Percentiles rank a stretch among this genome's conserved stretches.
These are phyloP conservation scores for Steinernema khuongi DNA, from an alignment of 1,140 invertebrate species.

Conservation along the genomic window DNA sequence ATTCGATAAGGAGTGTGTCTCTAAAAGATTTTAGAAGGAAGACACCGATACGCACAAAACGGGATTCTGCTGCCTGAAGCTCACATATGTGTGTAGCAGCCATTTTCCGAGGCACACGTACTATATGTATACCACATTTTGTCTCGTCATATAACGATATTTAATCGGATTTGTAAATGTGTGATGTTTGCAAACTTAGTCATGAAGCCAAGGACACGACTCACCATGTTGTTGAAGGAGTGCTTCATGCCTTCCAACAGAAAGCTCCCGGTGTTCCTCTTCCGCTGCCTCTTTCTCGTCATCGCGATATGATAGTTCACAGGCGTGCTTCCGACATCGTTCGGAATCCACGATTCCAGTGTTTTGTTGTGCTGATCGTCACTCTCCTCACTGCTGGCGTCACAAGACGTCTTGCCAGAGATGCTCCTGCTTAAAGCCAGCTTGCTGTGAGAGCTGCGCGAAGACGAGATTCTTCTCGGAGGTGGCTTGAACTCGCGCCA, in stretches of 20 bases:
- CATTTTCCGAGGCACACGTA: too few relatives aligned
- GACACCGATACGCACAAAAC: neutral
- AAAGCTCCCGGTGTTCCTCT: neutral
- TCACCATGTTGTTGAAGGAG: neutral
- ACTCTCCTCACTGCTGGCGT: constrained; percentile 17
- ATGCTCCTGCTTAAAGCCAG: constrained; percentile 4
- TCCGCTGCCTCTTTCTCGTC: neutral
- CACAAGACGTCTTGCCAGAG: constrained; percentile 12
- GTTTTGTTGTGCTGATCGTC: constrained; percentile 11
- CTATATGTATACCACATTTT: too few relatives aligned
- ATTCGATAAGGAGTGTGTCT: too few relatives aligned
- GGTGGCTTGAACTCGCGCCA: neutral
- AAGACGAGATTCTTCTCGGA: neutral
- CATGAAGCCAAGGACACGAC: too few relatives aligned
- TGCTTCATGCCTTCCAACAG: neutral
- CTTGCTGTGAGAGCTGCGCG: neutral
- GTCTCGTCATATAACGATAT: too few relatives aligned
- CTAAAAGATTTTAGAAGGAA: too few relatives aligned
- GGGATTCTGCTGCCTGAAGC: too few relatives aligned
- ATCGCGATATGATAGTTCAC: constrained; percentile 1
- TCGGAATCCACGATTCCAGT: neutral
- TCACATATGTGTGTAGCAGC: too few relatives aligned
- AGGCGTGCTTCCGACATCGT: neutral
- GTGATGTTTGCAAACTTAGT: too few relatives aligned
- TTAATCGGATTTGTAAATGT: too few relatives aligned